Evolutionary conservation across 92 coral and sea anemone species (phyloP).

Genomic region (Porites cylindrica): DNA sequence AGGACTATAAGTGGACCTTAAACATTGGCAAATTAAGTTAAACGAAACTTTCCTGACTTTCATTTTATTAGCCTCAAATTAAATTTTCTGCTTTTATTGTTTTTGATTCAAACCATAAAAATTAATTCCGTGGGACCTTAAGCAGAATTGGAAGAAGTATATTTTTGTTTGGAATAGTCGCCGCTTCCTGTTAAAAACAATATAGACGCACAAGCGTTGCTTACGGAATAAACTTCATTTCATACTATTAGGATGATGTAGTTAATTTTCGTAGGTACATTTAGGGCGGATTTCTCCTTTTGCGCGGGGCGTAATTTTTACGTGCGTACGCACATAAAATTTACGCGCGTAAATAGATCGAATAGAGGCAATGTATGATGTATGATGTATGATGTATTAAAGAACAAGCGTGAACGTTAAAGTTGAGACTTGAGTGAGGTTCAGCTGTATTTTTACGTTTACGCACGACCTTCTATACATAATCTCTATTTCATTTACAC

Average conservation of each 20-base stretch:
- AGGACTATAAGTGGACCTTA: neutral
- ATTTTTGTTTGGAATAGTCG: neutral
- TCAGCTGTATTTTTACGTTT: too few relatives aligned
- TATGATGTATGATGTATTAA: too few relatives aligned
- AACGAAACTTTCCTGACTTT: neutral
- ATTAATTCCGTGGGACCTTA: neutral
- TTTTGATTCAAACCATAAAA: neutral
- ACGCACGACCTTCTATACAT: too few relatives aligned
- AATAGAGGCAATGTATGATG: too few relatives aligned
- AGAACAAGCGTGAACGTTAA: too few relatives aligned
- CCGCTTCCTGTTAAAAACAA: slow-evolving; percentile 5
- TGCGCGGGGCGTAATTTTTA: too few relatives aligned
- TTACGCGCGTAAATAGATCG: too few relatives aligned
- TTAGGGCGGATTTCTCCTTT: too few relatives aligned
- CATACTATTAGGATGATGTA: neutral
- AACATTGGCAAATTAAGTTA: neutral
- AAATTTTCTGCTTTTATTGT: neutral
- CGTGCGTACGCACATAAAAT: too few relatives aligned
- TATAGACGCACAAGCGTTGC: neutral
- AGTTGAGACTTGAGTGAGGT: too few relatives aligned
- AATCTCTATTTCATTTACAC: too few relatives aligned
- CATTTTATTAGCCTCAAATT: neutral
- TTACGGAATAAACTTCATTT: neutral
- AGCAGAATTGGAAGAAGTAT: neutral
- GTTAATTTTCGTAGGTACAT: too few relatives aligned